Evolutionary conservation across 37 sponge, comb jelly and placozoan species (phyloP).

Genomic region (Tethya wilhelma): DNA sequence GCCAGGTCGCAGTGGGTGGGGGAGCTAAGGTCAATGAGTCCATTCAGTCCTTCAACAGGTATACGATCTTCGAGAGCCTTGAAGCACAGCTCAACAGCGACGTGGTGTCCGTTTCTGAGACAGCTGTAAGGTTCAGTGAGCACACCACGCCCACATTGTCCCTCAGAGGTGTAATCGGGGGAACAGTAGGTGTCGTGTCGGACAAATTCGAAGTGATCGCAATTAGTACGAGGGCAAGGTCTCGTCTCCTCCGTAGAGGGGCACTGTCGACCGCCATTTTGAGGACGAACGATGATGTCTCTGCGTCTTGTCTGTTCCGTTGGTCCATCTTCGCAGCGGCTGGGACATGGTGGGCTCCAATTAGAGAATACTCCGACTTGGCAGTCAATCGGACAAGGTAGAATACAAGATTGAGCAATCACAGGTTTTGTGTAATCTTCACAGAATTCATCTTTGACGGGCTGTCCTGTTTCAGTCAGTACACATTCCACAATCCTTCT

Average conservation of each 20-base stretch:
- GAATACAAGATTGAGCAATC: background rate
- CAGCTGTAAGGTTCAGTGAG: background rate
- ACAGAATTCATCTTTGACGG: background rate
- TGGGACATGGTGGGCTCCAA: slow-evolving; percentile 17
- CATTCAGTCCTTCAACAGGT: background rate
- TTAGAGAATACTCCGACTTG: slow-evolving; percentile 12
- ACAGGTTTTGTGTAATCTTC: background rate
- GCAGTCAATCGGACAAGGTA: slow-evolving; percentile 50
- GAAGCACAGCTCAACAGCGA: background rate
- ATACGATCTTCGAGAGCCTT: background rate
- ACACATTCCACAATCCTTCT: slow-evolving; percentile 18
- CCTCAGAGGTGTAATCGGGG: background rate
- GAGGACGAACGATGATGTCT: background rate
- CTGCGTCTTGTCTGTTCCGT: background rate
- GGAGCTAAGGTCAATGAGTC: background rate
- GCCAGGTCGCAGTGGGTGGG: background rate
- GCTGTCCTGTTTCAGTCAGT: background rate
- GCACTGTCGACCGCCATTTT: slow-evolving; percentile 22
- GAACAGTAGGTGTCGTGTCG: background rate
- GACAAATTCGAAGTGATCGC: background rate
- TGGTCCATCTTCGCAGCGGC: background rate
- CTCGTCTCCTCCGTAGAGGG: slow-evolving; percentile 2
- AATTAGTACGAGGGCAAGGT: background rate
- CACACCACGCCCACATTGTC: slow-evolving; percentile 17
- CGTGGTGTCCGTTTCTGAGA: slow-evolving; percentile 6